Base-by-base conservation (phyloP, 2,797 vertebrate species). In the Morus bassanus region DNA sequence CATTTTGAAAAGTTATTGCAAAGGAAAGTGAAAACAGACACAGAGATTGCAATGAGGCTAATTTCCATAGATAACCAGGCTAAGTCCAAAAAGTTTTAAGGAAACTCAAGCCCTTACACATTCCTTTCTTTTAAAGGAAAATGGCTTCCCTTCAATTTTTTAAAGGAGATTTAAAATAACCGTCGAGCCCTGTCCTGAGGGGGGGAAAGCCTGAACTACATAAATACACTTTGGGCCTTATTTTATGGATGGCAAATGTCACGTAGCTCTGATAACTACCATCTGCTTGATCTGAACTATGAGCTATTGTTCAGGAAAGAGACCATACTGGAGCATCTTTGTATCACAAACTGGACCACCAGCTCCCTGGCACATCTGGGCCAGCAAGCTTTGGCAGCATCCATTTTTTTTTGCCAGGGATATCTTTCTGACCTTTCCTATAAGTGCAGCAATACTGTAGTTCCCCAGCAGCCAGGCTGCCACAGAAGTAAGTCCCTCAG, bases 1-100 rank as follows among this genome's bases (percentile, higher is more conserved):
- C 81, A 35, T 64, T 91, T 87, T 82, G 60, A 91, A 83, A 94
- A 93, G 75, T 91, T 94, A 88, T 86, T 95, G 88, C 74, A 91
- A 94, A 56, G 77, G 51, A 93, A 91, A 67, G 78, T 67, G 59
- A 89, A 89, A 91, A n/a, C 60, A 89, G 74, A 85, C 70, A 57
- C 24, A 63, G 77, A 69, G 51, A 87, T 27, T 92, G 75, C 86
- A 67, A 23, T 18, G 41, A 92, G 63, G 39, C 48, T 79, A 45
- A 94, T 89, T 83, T 91, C 86, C 91, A 94, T 6, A 64, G 81
- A 87, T 91, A 85, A 92, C 67, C 72, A 85, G 50, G 22, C 54
- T 46, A 65, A 75, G 54, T 35, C 54, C 35, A 85, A 2, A 50
- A 84, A 89, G 67, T 87, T 93, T 65, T n/a, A 76, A 61, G 67